phyloP scores from a whole-genome alignment of 2,797 vertebrate genomes.

The Thalassophryne amazonica region DNA sequence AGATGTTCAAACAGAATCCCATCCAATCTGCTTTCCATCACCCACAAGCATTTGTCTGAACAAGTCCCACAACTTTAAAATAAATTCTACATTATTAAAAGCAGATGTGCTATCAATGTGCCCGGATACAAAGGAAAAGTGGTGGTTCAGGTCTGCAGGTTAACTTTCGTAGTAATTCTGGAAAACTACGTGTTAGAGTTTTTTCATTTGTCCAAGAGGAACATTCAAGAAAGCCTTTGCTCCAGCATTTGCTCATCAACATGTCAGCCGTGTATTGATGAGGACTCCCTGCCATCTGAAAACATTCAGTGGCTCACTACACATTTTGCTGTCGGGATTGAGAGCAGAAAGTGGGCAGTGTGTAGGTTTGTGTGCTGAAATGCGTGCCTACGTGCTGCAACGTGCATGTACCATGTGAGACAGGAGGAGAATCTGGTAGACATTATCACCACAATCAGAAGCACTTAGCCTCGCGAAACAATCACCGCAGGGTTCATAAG shows the following conservation, averaged over 20 bases:
- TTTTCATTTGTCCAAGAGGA: slow-evolving; percentile 36
- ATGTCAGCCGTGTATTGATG: not conserved
- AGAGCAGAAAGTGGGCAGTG: not conserved
- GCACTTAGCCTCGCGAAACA: slow-evolving; percentile 59
- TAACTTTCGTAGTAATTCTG: not conserved
- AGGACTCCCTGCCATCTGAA: slow-evolving; percentile 36
- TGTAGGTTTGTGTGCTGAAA: slow-evolving; percentile 10
- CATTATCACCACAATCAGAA: slow-evolving; percentile 65
- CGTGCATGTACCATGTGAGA: slow-evolving; percentile 26
- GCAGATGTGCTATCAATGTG: not conserved
- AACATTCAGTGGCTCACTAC: slow-evolving; percentile 28
- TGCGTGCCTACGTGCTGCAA: slow-evolving; percentile 23
- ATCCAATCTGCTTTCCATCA: not conserved
- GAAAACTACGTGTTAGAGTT: slow-evolving; percentile 1
- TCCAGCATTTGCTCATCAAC: slow-evolving; percentile 42
- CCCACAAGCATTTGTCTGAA: too few species aligned
- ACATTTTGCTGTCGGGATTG: slow-evolving; percentile 36
- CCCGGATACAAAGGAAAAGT: not conserved
- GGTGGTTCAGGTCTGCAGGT: slow-evolving; percentile 2
- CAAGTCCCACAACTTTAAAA: not conserved
- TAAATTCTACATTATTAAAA: not conserved
- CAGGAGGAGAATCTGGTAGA: slow-evolving; percentile 53
- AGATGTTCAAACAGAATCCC: not conserved
- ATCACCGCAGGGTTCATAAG: slow-evolving; percentile 44
- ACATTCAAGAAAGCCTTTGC: slow-evolving; percentile 38